A percentile compares a stretch with the other conserved stretches of the same genome.
Evolutionary conservation across 2,888 invertebrate species (phyloP).

Genomic region (Serripes groenlandicus): DNA sequence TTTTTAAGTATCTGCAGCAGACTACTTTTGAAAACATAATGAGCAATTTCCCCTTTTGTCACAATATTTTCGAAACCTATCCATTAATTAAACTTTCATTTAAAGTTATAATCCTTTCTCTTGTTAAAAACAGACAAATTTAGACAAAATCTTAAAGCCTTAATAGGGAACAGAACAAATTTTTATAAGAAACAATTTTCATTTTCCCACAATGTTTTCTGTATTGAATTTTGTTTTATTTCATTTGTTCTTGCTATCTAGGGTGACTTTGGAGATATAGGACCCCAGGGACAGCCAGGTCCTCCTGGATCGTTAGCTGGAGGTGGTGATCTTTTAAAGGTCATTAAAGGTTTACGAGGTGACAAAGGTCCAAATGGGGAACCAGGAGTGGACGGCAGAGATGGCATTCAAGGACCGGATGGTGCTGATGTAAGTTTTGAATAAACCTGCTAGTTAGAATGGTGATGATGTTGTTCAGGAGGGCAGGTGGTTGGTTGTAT

Average conservation of each 20-base stretch:
- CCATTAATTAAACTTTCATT: too few species aligned
- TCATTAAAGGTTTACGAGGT: constrained; percentile 29
- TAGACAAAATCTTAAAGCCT: too few species aligned
- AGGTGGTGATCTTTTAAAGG: neutral
- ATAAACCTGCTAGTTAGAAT: too few species aligned
- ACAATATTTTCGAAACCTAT: neutral
- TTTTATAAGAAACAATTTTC: too few species aligned
- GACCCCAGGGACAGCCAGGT: constrained; percentile 87
- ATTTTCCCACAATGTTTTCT: neutral
- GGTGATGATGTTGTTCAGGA: too few species aligned
- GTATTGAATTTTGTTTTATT: neutral
- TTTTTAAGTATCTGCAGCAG: neutral
- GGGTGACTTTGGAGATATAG: constrained; percentile 84
- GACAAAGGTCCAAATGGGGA: constrained; percentile 40
- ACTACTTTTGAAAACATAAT: neutral
- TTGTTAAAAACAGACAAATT: too few species aligned
- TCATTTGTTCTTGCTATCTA: neutral
- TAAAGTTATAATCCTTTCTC: too few species aligned
- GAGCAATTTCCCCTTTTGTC: neutral
- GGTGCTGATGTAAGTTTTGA: constrained; percentile 34
- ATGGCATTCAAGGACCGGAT: constrained; percentile 21
- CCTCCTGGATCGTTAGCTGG: constrained; percentile 49
- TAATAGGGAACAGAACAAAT: too few species aligned
- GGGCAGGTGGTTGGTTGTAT: too few species aligned
- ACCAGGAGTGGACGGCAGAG: constrained; percentile 45